Base-by-base conservation (phyloP, 2,888 invertebrate species). In the Theretra japonica region DNA sequence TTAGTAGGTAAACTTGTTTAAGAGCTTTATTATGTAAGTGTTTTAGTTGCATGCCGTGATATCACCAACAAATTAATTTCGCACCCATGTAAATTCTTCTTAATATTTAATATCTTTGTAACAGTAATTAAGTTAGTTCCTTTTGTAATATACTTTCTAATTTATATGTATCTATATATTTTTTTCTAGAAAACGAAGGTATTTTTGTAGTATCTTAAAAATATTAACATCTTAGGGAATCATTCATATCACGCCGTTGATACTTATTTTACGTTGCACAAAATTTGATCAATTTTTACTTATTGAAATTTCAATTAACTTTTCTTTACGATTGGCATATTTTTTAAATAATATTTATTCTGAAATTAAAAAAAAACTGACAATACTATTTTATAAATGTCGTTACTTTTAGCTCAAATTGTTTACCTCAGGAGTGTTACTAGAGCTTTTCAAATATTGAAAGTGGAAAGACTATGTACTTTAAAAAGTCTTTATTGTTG, bases 1-100 rank as follows among this genome's bases (percentile, higher is more conserved):
- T 96, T 95, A 96, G 97, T 97, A 96, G 96, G 96, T 96, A 96
- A 95, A 94, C 94, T 94, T 95, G 87, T 92, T 86, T 84, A 83
- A 78, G 79, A 84, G 82, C 79, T 81, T 80, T 80, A 79, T 76
- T 80, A 81, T 76, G 60, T 74, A 41, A 53, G 60, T 48, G 57
- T 69, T 75, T 79, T 79, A 78, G 74, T 80, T 77, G 76, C 76
- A 76, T 73, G 74, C 69, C 50, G 30, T 48, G 25, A 53, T 15
- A 60, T 15, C 23, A 41, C 65, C 21, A 11, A 23, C 6, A n/a
- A 41, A 41, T 41, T 65, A 30, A 23, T 56, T 65, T 17, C 60
- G 59, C 19, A 73, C 72, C 0, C 21, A 25, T 60, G 5, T 28
- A 19, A 1, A 56, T 3, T 58, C 15, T 58, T 28, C 17, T 58